Evolutionary conservation across 2,113 vertebrate genomes (phyloP), one percentile per base, ranked within the genome.

Genomic region (Shinisaurus crocodilurus): DNA sequence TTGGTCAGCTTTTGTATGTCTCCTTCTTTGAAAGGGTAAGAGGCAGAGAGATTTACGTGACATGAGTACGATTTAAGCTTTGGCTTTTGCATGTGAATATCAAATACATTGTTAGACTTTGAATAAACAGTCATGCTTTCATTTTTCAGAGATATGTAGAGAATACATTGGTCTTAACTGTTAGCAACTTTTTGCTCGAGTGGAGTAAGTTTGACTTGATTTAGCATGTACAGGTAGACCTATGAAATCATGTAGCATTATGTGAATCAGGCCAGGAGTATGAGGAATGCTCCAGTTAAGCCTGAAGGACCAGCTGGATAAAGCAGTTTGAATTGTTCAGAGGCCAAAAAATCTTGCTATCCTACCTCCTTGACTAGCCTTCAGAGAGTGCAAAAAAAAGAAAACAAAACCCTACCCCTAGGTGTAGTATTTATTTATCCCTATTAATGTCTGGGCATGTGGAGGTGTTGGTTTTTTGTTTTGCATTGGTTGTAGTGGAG

Each of bases 21-120:
- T 96, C 93, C 92, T 97, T 96, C 90, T 95, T 96, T 96, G 93
- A 96, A 85, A 85, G 95, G 94, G 96, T 89, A 75, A 95, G 91
- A 91, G 37, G 81, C 74, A 34, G 89, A 93, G 89, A 80, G 67
- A 85, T 85, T 67, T 3, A 91, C 3, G 54, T n/a, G 91, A 95
- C 86, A 82, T 12, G 87, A 88, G 40, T 92, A 89, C 90, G 13
- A 81, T 92, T 89, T 92, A 40, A 45, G 37, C 88, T 94, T 94
- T 84, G 86, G 87, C 74, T 88, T 91, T 92, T 94, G 96, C 94
- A 94, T 94, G 94, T 95, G 93, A 93, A 93, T 94, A 93, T 94
- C 92, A 95, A 89, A 91, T 91, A 95, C 77, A 88, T 92, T 94
- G 86, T 50, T 96, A 96, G 95, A 93, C 90, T 95, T 95, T 91